These are phyloP conservation scores for Lasioglossum malachurum DNA, from an alignment of 2,888 invertebrate genomes.

Conservation along the genomic window DNA sequence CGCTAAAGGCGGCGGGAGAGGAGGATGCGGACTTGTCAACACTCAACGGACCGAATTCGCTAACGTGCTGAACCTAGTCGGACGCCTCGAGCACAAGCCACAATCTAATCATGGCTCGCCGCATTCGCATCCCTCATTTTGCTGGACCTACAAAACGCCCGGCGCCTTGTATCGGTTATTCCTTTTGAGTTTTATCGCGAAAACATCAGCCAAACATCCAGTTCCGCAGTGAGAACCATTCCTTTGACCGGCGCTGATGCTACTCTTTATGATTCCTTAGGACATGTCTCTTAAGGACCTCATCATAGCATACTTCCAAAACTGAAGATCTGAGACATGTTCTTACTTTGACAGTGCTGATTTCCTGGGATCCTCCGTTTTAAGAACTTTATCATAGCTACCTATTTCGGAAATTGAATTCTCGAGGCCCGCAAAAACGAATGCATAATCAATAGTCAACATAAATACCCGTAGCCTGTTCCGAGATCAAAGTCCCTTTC, in stretches of 20 bases:
- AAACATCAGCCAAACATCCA: not conserved
- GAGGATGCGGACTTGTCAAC: slow-evolving; percentile 83
- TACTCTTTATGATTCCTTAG: not conserved
- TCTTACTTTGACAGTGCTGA: too few relatives aligned
- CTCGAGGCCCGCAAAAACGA: not conserved
- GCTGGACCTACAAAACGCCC: slow-evolving; percentile 53
- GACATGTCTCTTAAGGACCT: not conserved
- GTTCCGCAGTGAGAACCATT: not conserved
- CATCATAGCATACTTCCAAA: not conserved
- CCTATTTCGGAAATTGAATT: not conserved
- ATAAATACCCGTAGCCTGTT: not conserved
- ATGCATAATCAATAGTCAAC: not conserved
- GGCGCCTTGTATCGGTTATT: slow-evolving; percentile 50
- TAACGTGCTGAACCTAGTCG: slow-evolving; percentile 82
- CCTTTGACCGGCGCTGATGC: not conserved
- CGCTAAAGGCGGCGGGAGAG: slow-evolving; percentile 77
- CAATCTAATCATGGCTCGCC: slow-evolving; percentile 83
- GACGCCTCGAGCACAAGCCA: slow-evolving; percentile 82
- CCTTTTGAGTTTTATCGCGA: slow-evolving; percentile 44
- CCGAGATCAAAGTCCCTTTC: not conserved
- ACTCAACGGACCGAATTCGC: slow-evolving; percentile 83
- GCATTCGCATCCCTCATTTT: slow-evolving; percentile 81
- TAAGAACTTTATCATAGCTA: not conserved
- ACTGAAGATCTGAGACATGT: not conserved
- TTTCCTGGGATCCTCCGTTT: not conserved